Evolutionary conservation across 2,888 invertebrate genomes (phyloP).

Genomic region (Alloplasta piceator): DNA sequence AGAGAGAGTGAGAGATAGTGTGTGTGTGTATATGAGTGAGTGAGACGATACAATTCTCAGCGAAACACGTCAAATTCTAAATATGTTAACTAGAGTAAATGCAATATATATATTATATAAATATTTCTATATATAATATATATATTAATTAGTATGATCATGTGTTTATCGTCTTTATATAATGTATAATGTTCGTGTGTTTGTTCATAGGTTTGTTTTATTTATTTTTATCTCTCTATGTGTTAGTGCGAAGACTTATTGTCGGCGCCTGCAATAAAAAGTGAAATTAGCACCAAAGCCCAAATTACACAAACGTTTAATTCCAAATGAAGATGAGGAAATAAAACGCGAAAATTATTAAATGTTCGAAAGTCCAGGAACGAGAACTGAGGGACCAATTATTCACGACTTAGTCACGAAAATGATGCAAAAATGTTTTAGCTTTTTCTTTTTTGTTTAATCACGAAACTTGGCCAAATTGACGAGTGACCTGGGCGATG

Average conservation of each 20-base stretch:
- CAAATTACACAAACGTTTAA: slow-evolving; percentile 62
- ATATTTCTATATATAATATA: too few species aligned
- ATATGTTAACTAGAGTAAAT: slow-evolving; percentile 63
- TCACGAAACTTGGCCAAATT: slow-evolving; percentile 36
- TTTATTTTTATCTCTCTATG: slow-evolving; percentile 68
- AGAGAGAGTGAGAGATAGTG: slow-evolving; percentile 47
- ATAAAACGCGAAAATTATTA: slow-evolving; percentile 11
- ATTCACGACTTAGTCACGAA: slow-evolving; percentile 51
- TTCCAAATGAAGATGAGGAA: not conserved
- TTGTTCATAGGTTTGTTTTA: slow-evolving; percentile 61
- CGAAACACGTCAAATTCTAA: slow-evolving; percentile 54
- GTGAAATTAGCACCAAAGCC: slow-evolving; percentile 80
- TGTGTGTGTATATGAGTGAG: slow-evolving; percentile 9
- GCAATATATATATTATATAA: slow-evolving; percentile 69
- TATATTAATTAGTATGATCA: slow-evolving; percentile 78
- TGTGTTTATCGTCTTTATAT: slow-evolving; percentile 22
- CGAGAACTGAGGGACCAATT: slow-evolving; percentile 45
- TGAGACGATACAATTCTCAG: slow-evolving; percentile 59
- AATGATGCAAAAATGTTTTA: not conserved
- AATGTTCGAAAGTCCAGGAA: slow-evolving; percentile 37
- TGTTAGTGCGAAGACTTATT: slow-evolving; percentile 83
- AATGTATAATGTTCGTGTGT: slow-evolving; percentile 56
- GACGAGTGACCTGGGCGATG: slow-evolving; percentile 38
- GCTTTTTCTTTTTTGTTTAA: slow-evolving; percentile 19
- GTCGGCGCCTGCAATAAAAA: slow-evolving; percentile 84